Conservation (phyloP, 2,113 vertebrate species). For the Anguilla japonica region DNA sequence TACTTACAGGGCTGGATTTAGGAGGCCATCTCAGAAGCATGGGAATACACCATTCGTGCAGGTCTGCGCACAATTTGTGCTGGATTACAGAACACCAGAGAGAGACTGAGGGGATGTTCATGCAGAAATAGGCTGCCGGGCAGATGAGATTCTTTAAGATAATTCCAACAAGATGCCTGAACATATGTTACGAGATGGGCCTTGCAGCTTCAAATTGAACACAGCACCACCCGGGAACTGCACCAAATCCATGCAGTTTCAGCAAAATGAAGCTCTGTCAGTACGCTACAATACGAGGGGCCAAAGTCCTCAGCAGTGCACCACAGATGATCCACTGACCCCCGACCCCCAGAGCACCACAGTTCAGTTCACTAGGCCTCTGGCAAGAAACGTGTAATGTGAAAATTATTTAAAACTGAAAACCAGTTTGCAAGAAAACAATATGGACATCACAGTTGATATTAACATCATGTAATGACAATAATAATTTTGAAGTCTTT, state of each 20-base stretch:
- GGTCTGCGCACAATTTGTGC: background rate
- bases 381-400: background rate
- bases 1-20: background rate
- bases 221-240: background rate
- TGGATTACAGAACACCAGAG: background rate
- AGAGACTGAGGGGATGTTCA: background rate
- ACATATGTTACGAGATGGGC: background rate
- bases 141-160: background rate
- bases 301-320: background rate
- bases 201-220: conserved; percentile 4
- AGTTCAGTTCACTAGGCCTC: background rate
- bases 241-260: background rate
- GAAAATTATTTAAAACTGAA: background rate
- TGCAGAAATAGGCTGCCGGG: background rate
- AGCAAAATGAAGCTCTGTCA: background rate
- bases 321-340: background rate
- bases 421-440: background rate
- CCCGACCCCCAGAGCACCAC: background rate
- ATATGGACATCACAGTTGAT: background rate
- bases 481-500: background rate
- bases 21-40: background rate
- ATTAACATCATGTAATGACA: background rate
- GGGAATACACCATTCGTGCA: background rate
- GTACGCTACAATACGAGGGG: background rate
- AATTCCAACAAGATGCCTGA: background rate